These are phyloP conservation scores for Oxytorus armatus DNA, from an alignment of 2,888 invertebrate genomes.

Conservation along the genomic window DNA sequence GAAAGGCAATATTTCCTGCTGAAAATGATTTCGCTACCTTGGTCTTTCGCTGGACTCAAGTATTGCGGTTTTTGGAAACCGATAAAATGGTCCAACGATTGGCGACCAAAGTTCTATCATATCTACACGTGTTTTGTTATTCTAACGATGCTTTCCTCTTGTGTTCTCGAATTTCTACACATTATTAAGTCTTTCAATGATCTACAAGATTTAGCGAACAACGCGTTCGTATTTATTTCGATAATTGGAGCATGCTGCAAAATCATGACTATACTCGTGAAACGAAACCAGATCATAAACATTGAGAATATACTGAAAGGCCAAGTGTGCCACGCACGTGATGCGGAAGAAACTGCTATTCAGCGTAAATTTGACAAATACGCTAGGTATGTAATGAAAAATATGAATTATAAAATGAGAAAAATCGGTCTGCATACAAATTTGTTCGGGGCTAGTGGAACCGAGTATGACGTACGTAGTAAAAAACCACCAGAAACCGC, in stretches of 20 bases:
- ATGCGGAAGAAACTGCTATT: too few relatives aligned
- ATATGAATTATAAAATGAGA: too few relatives aligned
- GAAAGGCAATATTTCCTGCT: too few relatives aligned
- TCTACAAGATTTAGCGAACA: background rate
- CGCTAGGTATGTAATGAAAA: too few relatives aligned
- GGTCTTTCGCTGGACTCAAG: background rate
- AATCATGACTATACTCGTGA: background rate
- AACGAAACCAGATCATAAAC: conserved; percentile 2
- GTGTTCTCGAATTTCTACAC: background rate
- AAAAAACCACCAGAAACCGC: too few relatives aligned
- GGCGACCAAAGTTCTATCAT: conserved; percentile 16
- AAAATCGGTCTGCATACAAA: too few relatives aligned
- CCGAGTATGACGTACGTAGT: too few relatives aligned
- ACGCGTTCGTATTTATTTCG: conserved; percentile 3
- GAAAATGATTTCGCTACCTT: background rate
- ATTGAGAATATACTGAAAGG: too few relatives aligned
- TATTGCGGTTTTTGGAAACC: conserved; percentile 51
- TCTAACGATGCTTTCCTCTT: background rate
- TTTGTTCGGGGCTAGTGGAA: too few relatives aligned
- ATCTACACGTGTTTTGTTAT: background rate
- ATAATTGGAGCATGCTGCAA: background rate
- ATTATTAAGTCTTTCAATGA: background rate
- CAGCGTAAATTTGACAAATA: too few relatives aligned
- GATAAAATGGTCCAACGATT: background rate
- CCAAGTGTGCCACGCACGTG: too few relatives aligned